Conservation (phyloP, 2,888 invertebrate genomes). For the Drosophila incognita region DNA sequence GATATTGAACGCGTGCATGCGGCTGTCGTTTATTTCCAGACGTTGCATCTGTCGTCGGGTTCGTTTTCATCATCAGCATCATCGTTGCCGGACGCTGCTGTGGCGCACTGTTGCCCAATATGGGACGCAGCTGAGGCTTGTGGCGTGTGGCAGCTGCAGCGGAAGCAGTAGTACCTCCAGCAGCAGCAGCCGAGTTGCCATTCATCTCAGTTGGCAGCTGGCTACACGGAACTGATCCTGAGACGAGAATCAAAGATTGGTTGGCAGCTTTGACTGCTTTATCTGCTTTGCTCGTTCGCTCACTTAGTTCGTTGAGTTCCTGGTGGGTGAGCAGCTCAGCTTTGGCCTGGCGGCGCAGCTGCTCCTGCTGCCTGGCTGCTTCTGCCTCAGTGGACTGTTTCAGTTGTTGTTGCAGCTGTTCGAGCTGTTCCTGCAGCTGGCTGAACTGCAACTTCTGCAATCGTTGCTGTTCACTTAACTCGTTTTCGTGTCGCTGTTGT, state of each 20-base stretch:
- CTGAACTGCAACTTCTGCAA: conserved; percentile 28
- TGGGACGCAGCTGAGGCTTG: conserved; percentile 61
- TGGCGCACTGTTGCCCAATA: conserved; percentile 61
- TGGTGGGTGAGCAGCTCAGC: not conserved
- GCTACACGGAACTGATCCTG: not conserved
- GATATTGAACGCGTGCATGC: conserved; percentile 31
- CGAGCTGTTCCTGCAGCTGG: conserved; percentile 28
- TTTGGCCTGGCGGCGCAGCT: not conserved
- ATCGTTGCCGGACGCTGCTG: conserved; percentile 23
- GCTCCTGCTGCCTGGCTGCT: not conserved
- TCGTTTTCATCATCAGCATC: conserved; percentile 1
- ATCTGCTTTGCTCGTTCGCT: not conserved
- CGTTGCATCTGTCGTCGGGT: conserved; percentile 6
- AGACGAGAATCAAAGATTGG: not conserved
- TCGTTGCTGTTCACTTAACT: conserved; percentile 19
- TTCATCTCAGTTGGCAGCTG: conserved; percentile 25
- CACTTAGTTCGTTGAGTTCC: not conserved
- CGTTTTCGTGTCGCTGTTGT: conserved; percentile 10
- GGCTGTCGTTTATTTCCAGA: conserved; percentile 15
- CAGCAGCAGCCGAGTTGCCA: conserved; percentile 54
- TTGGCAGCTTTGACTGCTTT: conserved; percentile 14
- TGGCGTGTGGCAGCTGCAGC: conserved; percentile 22
- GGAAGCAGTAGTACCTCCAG: conserved; percentile 19
- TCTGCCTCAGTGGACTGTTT: not conserved
- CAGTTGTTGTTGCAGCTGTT: conserved; percentile 13